Base-by-base conservation (phyloP, 2,888 invertebrate species). In the Ochropleura leucogaster region DNA sequence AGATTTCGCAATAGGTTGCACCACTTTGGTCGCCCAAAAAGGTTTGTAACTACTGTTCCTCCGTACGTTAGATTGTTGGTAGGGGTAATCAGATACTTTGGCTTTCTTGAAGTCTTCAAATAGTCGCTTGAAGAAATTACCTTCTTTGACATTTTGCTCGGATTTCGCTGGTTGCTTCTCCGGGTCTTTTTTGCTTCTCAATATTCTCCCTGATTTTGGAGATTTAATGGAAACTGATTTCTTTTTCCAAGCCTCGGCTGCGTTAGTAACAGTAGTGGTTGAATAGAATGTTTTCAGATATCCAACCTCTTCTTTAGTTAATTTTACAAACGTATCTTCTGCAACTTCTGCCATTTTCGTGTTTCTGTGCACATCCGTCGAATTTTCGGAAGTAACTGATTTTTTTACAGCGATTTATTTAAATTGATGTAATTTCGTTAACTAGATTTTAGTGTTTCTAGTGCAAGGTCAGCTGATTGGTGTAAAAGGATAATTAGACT, bases 151-250 rank as follows among this genome's bases (percentile, higher is more conserved):
- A 74, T 82, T 84, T 71, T 72, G 71, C 5, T 88, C 82, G 44
- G 80, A 66, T 80, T 85, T 84, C 0, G 63, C 46, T 14, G 59
- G 14, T 4, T 74, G 76, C 9, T 72, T 80, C 10, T 79, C 72
- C 2, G 62, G 44, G 57, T 59, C 81, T 66, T 86, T 89, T n/a
- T 86, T 89, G 47, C 90, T 90, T 68, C 91, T 88, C 12, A 90
- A 87, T 59, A 94, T 91, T 66, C 92, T 88, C 12, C 93, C 94
- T 0, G 95, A 93, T 86, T 94, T 95, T 0, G 95, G 94, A 0
- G 94, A 95, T n/a, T 92, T 77, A n/a, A 95, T 92, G 0, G 94
- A 92, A 0, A 94, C 93, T 0, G 94, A 93, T 85, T 95, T 96
- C 14, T 89, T 85, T 82, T 93, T 95, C 94, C 94, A 95, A 0